Conservation (phyloP, 2,888 invertebrate genomes). For the Catocala sponsa region DNA sequence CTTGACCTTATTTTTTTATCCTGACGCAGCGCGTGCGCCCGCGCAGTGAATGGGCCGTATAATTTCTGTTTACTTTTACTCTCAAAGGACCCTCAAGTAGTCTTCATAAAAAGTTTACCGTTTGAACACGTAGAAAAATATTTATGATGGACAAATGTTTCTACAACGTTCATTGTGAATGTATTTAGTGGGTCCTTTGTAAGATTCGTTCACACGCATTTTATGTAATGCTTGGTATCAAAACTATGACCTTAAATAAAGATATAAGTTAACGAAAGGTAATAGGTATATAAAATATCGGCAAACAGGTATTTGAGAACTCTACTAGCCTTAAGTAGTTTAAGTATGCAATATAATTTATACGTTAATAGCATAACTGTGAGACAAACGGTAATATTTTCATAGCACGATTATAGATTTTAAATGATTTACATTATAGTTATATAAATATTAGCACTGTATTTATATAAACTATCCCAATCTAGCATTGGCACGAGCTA, state of each 20-base stretch:
- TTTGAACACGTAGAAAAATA: conserved; percentile 67
- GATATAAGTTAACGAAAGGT: not conserved
- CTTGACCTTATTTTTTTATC: conserved; percentile 60
- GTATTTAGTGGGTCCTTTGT: conserved; percentile 64
- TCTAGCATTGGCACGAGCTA: too few species aligned
- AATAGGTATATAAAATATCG: too few species aligned
- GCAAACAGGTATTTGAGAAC: too few species aligned
- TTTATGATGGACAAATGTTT: conserved; percentile 74
- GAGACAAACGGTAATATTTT: too few species aligned
- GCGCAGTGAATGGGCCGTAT: conserved; percentile 75
- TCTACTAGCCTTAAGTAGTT: too few species aligned
- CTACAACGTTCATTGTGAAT: conserved; percentile 56
- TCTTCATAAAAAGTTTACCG: conserved; percentile 70
- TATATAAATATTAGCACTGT: too few species aligned
- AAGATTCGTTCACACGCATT: conserved; percentile 42
- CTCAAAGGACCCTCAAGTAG: conserved; percentile 75
- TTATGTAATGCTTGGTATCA: conserved; percentile 40
- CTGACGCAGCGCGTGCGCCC: conserved; percentile 69
- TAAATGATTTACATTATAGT: too few species aligned
- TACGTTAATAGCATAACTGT: too few species aligned
- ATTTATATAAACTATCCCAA: too few species aligned
- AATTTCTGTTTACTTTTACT: conserved; percentile 84
- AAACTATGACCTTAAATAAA: conserved; percentile 29
- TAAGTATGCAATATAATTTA: too few species aligned
- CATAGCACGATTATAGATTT: too few species aligned